Conservation (phyloP, 2,113 vertebrate genomes). For the Numida meleagris region DNA sequence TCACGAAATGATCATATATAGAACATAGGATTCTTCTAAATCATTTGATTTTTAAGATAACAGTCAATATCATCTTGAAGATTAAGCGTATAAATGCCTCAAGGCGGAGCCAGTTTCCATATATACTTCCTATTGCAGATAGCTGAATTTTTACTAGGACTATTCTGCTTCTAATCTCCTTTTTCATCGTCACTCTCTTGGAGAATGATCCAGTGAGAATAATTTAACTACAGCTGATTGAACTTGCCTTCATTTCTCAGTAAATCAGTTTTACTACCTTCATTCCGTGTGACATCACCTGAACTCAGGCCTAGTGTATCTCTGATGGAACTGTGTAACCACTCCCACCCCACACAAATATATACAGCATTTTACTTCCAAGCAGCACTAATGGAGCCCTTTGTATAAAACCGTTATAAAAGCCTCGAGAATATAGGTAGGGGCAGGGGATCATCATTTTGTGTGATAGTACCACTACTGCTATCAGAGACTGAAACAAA, state of each 20-base stretch:
- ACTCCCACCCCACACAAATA: neutral
- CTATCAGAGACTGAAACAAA: neutral
- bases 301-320: neutral
- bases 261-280: neutral
- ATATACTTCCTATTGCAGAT: too few relatives aligned
- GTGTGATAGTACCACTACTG: neutral
- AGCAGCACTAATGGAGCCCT: neutral
- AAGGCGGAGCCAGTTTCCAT: neutral
- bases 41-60: neutral
- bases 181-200: neutral
- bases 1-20: neutral
- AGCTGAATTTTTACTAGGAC: neutral
- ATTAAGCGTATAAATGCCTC: neutral
- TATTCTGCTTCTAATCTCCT: neutral
- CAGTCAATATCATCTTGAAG: neutral
- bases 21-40: neutral
- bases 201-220: neutral
- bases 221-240: neutral
- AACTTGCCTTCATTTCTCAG: neutral
- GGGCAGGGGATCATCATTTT: neutral
- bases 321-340: neutral
- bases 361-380: fast-evolving
- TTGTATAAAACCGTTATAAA: neutral
- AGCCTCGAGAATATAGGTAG: fast-evolving
- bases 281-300: neutral